These are phyloP conservation scores for Micrastur ruficollis DNA, from an alignment of 2,797 vertebrate genomes.

Conservation along the genomic window DNA sequence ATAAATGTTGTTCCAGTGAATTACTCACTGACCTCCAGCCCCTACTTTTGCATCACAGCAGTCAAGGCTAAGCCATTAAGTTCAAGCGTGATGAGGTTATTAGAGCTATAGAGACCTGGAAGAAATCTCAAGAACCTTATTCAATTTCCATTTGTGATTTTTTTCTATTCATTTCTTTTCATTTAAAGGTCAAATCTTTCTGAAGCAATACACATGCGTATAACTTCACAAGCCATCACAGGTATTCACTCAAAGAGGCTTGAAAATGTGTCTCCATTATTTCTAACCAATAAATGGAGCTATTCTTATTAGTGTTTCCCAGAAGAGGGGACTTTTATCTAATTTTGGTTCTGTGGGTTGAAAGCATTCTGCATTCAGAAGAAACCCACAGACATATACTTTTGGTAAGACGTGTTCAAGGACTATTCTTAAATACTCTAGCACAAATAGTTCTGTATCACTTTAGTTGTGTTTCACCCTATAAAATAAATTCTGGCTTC, in stretches of 20 bases:
- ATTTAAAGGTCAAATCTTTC: neutral
- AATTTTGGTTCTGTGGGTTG: neutral
- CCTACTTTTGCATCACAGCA: neutral
- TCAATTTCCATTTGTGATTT: neutral
- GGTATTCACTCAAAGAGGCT: neutral
- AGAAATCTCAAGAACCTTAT: neutral
- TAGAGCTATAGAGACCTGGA: neutral
- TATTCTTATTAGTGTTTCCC: neutral
- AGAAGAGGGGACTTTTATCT: neutral
- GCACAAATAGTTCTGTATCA: neutral
- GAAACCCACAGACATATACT: neutral
- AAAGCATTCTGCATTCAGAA: neutral
- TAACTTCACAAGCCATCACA: neutral
- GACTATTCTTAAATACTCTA: neutral
- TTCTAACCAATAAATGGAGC: neutral
- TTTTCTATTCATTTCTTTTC: neutral
- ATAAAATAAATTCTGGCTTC: neutral
- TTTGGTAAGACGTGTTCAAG: neutral
- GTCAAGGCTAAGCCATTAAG: neutral
- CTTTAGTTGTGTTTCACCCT: neutral
- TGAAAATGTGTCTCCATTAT: neutral
- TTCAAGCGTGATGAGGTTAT: neutral
- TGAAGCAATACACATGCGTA: neutral
- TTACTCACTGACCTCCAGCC: neutral
- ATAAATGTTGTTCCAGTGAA: neutral